Percentiles rank a stretch among this genome's conserved stretches.
Conservation (phyloP, 2,888 invertebrate genomes). For the Bellardia pandia region DNA sequence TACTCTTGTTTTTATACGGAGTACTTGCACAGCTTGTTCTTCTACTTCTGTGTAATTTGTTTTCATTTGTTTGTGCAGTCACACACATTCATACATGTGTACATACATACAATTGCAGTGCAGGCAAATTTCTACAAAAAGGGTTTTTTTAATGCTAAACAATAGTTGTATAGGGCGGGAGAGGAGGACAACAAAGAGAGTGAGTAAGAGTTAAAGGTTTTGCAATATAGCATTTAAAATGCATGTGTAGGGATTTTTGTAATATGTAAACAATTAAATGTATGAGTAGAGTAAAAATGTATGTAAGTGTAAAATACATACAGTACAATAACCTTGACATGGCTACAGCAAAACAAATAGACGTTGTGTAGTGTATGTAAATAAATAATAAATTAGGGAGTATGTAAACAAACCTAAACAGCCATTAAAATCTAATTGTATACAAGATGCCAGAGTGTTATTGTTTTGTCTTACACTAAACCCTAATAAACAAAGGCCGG, state of each 20-base stretch:
- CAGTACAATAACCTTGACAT: constrained; percentile 74
- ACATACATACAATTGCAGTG: background rate
- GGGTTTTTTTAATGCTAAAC: constrained; percentile 14
- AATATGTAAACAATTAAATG: constrained; percentile 9
- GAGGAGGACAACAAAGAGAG: background rate
- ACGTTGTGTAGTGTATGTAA: background rate
- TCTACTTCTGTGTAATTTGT: background rate
- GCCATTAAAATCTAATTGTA: constrained; percentile 15
- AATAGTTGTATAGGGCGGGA: background rate
- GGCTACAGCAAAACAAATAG: constrained; percentile 48
- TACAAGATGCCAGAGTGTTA: constrained; percentile 55
- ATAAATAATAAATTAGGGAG: constrained; percentile 50
- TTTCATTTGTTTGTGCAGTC: background rate
- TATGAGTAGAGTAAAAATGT: background rate
- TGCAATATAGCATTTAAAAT: background rate
- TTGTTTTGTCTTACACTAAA: constrained; percentile 6
- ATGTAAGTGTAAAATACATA: constrained; percentile 47
- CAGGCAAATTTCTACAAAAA: constrained; percentile 14
- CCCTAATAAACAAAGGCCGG: background rate
- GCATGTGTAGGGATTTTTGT: constrained; percentile 7
- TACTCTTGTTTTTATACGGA: constrained; percentile 29
- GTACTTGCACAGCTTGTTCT: background rate
- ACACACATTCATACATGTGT: background rate
- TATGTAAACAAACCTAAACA: constrained; percentile 26
- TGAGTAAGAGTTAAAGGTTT: background rate